Conservation (phyloP, 1,140 invertebrate species). For the Drosophila santomea region DNA sequence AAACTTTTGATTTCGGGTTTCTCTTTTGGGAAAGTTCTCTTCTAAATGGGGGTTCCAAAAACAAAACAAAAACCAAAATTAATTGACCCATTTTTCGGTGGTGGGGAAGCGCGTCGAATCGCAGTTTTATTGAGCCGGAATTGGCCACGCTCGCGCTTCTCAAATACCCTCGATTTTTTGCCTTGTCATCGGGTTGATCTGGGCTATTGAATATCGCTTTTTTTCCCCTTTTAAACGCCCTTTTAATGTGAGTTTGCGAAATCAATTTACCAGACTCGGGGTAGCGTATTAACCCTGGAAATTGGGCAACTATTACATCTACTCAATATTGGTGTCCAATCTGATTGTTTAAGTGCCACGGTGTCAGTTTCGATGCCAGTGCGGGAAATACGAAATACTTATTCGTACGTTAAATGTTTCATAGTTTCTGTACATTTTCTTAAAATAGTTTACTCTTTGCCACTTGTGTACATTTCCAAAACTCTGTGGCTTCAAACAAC, state of each 20-base stretch:
- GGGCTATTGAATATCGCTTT: background rate
- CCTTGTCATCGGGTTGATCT: constrained; percentile 42
- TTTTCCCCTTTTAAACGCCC: constrained; percentile 4
- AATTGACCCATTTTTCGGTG: constrained; percentile 54
- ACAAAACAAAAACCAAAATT: constrained; percentile 3
- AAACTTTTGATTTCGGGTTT: constrained; percentile 58
- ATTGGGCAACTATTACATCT: constrained; percentile 18
- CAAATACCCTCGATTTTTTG: constrained; percentile 32
- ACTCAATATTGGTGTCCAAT: constrained; percentile 13
- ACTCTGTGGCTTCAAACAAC: background rate
- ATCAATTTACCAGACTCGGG: constrained; percentile 40
- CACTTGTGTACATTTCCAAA: background rate
- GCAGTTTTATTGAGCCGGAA: constrained; percentile 62
- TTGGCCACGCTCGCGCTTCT: constrained; percentile 49
- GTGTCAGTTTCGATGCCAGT: background rate
- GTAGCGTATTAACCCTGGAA: constrained; percentile 28
- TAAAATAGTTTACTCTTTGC: too few species aligned
- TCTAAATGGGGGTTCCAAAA: background rate
- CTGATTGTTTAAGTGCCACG: background rate
- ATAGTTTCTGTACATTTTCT: too few species aligned
- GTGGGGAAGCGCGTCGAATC: constrained; percentile 43
- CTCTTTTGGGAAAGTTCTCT: constrained; percentile 71
- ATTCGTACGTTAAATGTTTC: too few species aligned
- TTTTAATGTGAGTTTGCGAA: constrained; percentile 34
- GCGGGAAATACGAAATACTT: background rate